Conservation (phyloP, 2,888 invertebrate genomes). For the Zele albiditarsus region DNA sequence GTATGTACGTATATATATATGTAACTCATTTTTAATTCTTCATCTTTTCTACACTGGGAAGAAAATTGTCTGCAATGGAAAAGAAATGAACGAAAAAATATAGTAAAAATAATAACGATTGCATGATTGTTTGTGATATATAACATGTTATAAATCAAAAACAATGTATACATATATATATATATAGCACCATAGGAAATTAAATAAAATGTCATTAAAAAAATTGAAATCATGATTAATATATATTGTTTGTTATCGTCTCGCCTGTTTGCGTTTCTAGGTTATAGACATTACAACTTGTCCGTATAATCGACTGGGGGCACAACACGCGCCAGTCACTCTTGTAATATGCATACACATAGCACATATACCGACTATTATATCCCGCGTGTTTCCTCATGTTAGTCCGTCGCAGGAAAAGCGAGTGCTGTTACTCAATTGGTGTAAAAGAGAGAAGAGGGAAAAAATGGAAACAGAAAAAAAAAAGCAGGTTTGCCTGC, state of each 20-base stretch:
- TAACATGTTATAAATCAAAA: neutral
- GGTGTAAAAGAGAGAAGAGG: conserved; percentile 15
- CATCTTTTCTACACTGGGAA: neutral
- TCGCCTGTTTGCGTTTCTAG: conserved; percentile 59
- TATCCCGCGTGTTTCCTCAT: conserved; percentile 37
- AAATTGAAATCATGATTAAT: conserved; percentile 7
- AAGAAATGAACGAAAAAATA: neutral
- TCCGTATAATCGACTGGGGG: conserved; percentile 18
- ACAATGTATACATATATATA: neutral
- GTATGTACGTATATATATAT: neutral
- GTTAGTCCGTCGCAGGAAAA: neutral
- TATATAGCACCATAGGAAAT: neutral
- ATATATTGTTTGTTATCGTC: conserved; percentile 27
- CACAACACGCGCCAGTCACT: conserved; percentile 16
- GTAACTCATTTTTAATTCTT: neutral
- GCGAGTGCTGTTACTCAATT: neutral
- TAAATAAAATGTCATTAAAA: conserved; percentile 14
- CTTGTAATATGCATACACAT: neutral
- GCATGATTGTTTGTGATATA: neutral
- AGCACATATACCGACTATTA: neutral
- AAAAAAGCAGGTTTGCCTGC: neutral
- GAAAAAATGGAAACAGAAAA: neutral
- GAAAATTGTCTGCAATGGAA: neutral
- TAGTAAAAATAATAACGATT: neutral
- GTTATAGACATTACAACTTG: conserved; percentile 49